Base-by-base conservation (phyloP, 2,113 vertebrate genomes). In the Burhinus oedicnemus region DNA sequence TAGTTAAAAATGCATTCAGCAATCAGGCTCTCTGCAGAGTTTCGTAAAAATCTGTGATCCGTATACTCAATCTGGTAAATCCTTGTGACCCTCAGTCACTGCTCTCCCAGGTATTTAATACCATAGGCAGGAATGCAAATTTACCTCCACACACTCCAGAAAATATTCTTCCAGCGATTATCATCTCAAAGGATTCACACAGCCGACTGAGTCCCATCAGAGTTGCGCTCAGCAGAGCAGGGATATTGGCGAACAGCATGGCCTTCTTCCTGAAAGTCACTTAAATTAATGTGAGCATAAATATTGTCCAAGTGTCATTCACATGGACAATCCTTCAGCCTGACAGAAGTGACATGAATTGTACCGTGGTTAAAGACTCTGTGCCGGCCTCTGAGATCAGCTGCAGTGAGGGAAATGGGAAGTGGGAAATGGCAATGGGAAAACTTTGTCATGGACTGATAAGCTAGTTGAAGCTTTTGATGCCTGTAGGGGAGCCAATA, bases 171-270 rank as follows among this genome's bases (percentile, higher is more conserved):
- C 98, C 98, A 90, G 97, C 64, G 7, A 99, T 89, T 78, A 99
- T 97, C 98, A 98, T 98, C 97, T 99, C 98, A 95, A 98, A 98
- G 36, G 98, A 99, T 30, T 93, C 96, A 30, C 97, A 97, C 42
- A 77, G 79, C 26, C 72, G 94, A 81, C 98, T 98, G 92, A 98
- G 90, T 34, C 98, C 69, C 98, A 98, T 98, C 66, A 99, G 86
- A 75, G 97, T 9, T n/a, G 98, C 98, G 1, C 98, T 98, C 54
- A 98, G 66, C 17, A 98, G 66, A 11, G 97, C 97, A 90, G 98
- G 98, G 30, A 97, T 61, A 32, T 98, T 98, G 94, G 97, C 97
- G 10, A 98, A 76, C 61, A 98, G 74, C 38, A 98, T 96, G 57
- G 97, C 55, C 79, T 98, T 98, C 97, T 99, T 99, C 96, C 98